Percentiles rank a stretch among this genome's conserved stretches.
phyloP scores from a whole-genome alignment of 2,888 invertebrate genomes.

The Athalia cordata region DNA sequence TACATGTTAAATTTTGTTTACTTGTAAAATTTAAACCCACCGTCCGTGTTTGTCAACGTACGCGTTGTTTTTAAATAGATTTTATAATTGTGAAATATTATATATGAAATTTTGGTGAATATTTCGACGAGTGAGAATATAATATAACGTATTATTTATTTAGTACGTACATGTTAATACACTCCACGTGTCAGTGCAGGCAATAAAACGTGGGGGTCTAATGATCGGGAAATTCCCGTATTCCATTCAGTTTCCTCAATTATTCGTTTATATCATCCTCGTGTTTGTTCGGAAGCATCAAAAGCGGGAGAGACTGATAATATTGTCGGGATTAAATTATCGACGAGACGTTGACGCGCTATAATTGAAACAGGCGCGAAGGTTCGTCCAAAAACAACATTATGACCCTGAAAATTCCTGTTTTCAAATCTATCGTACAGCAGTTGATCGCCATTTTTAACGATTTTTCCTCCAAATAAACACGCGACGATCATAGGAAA shows the following conservation, averaged over 20 bases:
- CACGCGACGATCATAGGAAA: neutral
- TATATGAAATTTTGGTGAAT: too few species aligned
- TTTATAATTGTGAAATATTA: too few species aligned
- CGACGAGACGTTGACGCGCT: conserved; percentile 39
- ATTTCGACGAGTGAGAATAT: too few species aligned
- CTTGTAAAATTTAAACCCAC: too few species aligned
- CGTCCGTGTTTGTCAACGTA: too few species aligned
- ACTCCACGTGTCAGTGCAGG: neutral
- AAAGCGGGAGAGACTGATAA: neutral
- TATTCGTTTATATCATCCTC: neutral
- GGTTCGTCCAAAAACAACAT: conserved; percentile 42
- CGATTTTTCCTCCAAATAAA: conserved; percentile 15
- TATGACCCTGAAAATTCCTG: conserved; percentile 28
- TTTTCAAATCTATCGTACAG: conserved; percentile 13
- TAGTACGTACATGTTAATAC: too few species aligned
- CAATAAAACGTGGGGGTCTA: neutral
- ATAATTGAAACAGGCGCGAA: conserved; percentile 33
- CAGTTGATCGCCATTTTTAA: neutral
- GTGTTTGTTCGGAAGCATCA: conserved; percentile 14
- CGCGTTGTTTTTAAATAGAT: too few species aligned
- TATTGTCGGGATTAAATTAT: conserved; percentile 29
- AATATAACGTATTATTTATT: too few species aligned
- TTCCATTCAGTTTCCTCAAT: neutral
- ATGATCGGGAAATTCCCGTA: conserved; percentile 7
- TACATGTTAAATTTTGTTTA: too few species aligned